Conservation (phyloP, 2,797 vertebrate genomes). For the Phrynocephalus vlangalii region DNA sequence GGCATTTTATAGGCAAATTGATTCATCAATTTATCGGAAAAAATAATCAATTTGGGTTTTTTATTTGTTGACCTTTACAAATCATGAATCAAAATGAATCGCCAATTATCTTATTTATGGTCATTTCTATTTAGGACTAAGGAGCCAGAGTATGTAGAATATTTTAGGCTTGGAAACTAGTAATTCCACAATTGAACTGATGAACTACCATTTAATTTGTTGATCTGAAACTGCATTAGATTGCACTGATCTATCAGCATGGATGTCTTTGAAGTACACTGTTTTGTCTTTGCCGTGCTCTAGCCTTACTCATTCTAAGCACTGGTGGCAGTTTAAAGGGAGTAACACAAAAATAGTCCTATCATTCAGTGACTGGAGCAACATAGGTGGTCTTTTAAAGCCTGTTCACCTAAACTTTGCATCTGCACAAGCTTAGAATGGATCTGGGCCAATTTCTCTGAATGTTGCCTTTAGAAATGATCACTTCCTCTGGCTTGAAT, state of each 20-base stretch:
- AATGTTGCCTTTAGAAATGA: slow-evolving; percentile 19
- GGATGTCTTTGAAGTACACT: background rate
- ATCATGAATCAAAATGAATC: too few relatives aligned
- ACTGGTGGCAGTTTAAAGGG: background rate
- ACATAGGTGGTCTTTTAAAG: background rate
- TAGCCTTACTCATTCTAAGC: slow-evolving; percentile 6
- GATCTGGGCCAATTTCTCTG: slow-evolving; percentile 16
- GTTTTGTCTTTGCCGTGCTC: background rate
- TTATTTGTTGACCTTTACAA: too few relatives aligned
- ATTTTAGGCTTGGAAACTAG: background rate
- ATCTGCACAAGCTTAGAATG: background rate
- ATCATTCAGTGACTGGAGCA: background rate
- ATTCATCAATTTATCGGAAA: too few relatives aligned
- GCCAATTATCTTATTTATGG: too few relatives aligned
- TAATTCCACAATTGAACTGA: background rate
- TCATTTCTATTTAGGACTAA: background rate
- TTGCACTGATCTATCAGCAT: background rate
- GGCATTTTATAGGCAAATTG: too few relatives aligned
- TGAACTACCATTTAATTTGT: background rate
- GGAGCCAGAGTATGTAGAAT: background rate
- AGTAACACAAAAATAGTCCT: background rate
- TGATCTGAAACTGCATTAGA: background rate
- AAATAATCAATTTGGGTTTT: too few relatives aligned
- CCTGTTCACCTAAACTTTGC: background rate
- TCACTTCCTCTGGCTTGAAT: background rate